phyloP scores from a whole-genome alignment of 2,888 invertebrate genomes.

The Pharmacophagus antenor region DNA sequence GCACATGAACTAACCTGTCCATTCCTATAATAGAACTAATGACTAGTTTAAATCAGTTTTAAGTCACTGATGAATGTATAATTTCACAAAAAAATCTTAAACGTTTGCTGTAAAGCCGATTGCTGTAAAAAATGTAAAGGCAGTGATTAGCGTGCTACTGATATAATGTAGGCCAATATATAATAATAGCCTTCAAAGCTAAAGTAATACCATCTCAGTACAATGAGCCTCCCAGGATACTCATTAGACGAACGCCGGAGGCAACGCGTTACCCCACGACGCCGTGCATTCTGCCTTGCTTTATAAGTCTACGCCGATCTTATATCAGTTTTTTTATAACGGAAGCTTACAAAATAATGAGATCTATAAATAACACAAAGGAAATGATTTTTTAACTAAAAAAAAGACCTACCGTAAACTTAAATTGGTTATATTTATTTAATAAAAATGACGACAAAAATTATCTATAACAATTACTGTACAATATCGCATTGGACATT shows the following conservation, averaged over 20 bases:
- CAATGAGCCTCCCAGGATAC: constrained; percentile 78
- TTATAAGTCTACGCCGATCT: constrained; percentile 18
- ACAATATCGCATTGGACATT: too few relatives aligned
- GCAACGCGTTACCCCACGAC: constrained; percentile 38
- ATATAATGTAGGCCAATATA: constrained; percentile 45
- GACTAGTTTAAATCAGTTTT: neutral
- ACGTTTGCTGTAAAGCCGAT: neutral
- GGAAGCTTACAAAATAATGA: neutral
- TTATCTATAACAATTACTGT: too few relatives aligned
- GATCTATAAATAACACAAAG: neutral
- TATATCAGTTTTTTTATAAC: neutral
- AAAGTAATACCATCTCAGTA: constrained; percentile 73
- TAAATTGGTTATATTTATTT: too few relatives aligned
- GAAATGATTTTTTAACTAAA: neutral
- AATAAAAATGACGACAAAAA: too few relatives aligned
- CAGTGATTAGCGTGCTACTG: neutral
- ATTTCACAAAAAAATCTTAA: neutral
- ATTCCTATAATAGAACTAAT: too few relatives aligned
- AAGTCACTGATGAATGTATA: neutral
- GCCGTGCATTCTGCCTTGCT: constrained; percentile 42
- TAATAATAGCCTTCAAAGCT: constrained; percentile 66
- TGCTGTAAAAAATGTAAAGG: neutral
- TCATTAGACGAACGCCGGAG: constrained; percentile 76
- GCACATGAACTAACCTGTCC: too few relatives aligned
- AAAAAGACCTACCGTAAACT: too few relatives aligned